Base-by-base conservation (phyloP, 2,888 invertebrate species). In the Polydrusus pterygomalis region DNA sequence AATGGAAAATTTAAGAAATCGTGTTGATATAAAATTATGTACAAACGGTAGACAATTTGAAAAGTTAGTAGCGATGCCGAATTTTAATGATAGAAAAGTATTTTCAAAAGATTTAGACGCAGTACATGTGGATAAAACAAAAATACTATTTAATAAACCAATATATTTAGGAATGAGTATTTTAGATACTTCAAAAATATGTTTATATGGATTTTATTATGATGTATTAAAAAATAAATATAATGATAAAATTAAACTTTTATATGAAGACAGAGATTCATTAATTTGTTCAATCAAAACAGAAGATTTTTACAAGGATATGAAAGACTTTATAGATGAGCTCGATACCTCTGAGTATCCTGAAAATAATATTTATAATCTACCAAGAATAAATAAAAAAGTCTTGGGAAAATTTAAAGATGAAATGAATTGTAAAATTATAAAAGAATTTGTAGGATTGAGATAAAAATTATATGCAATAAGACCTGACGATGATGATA, bases 381-480 rank as follows among this genome's bases (percentile, higher is more conserved):
- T 40, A 40, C 40, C 40, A 9, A 40, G 40, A 40, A 40, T 40
- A 40, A 40, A 40, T 40, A 40, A 40, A 40, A 40, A 40, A 11
- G 40, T 40, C 11, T 9, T 40, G 40, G 40, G 40, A 40, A 45
- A 45, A 45, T 45, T 13, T 45, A 45, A 45, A 45, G 45, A 45
- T n/a, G 45, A 13, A 45, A 45, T 45, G n/a, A 45, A 45, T n/a
- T 8, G 45, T 13, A 45, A 45, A 5, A n/a, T n/a, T 45, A 45
- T 45, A 45, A 45, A n/a, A n/a, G 45, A 45, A 45, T n/a, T 45
- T 45, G 45, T n/a, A n/a, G 45, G 45, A 45, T 45, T 45, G n/a
- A 45, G 13, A 45, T n/a, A 8, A 45, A n/a, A 45, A 45, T n/a
- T 45, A 45, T 45, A 45, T n/a, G n/a, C 45, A 45, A 45, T 45